Percentiles rank a stretch among this genome's conserved stretches.
Conservation (phyloP, 1,140 invertebrate genomes). For the Plodia interpunctella region DNA sequence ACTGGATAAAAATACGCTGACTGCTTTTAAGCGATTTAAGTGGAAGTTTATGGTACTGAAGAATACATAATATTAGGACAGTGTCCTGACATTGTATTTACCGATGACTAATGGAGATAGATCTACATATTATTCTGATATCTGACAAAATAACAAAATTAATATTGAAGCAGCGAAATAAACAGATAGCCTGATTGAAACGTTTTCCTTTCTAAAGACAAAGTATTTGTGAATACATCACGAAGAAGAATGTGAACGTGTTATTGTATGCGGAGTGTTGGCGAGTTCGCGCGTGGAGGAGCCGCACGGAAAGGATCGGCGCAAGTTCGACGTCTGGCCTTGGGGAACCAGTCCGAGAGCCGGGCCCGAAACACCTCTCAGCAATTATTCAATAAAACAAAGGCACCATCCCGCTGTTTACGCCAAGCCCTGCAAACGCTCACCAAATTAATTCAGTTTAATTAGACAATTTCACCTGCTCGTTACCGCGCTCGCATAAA, state of each 20-base stretch:
- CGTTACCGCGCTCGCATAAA: constrained; percentile 3
- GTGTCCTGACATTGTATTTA: too few relatives aligned
- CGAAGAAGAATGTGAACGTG: neutral
- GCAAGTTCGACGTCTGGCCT: constrained; percentile 71
- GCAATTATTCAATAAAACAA: constrained; percentile 77
- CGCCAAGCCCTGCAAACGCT: constrained; percentile 54
- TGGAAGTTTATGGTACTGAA: too few relatives aligned
- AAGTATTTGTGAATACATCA: constrained; percentile 3
- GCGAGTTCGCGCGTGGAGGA: neutral
- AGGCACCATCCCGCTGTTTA: constrained; percentile 62
- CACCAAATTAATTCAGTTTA: constrained; percentile 52
- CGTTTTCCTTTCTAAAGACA: neutral
- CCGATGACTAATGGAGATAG: too few relatives aligned
- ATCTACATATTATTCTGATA: too few relatives aligned
- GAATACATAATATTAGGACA: too few relatives aligned
- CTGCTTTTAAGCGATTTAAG: too few relatives aligned
- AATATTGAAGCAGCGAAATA: neutral
- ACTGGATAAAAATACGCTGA: too few relatives aligned
- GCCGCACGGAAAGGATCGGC: constrained; percentile 31
- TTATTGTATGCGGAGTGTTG: constrained; percentile 7
- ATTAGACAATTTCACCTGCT: constrained; percentile 49
- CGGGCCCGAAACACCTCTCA: constrained; percentile 70
- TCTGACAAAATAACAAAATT: neutral
- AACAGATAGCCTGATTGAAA: neutral
- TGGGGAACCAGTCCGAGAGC: constrained; percentile 68